Conservation (phyloP, 2,113 vertebrate species). For the Mystacornis crossleyi region DNA sequence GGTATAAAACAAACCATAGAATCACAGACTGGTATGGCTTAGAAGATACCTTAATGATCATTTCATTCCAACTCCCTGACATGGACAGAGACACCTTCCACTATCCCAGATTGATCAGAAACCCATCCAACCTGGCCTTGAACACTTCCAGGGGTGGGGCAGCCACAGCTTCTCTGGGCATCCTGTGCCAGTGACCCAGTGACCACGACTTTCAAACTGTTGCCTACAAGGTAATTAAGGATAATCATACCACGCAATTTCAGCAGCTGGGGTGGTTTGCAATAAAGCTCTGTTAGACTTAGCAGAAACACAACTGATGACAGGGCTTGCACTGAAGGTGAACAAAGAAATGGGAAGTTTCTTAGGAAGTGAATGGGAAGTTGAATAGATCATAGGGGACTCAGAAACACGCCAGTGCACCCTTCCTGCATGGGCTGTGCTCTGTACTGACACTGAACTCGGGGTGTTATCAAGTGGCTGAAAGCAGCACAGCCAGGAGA, state of each 20-base stretch:
- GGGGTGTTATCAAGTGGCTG: neutral
- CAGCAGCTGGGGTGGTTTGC: neutral
- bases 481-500: neutral
- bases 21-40: neutral
- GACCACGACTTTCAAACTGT: neutral
- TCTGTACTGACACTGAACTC: neutral
- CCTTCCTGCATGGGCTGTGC: neutral
- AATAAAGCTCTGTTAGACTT: neutral
- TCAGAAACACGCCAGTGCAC: neutral
- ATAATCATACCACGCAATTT: neutral
- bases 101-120: rapidly evolving
- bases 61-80: rapidly evolving
- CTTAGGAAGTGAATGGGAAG: neutral
- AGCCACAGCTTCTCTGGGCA: neutral
- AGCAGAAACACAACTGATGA: neutral
- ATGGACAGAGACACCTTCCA: neutral
- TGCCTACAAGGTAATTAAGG: neutral
- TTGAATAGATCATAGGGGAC: neutral
- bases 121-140: neutral
- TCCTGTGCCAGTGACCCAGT: neutral
- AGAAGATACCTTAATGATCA: neutral
- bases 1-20: rapidly evolving
- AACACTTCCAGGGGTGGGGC: neutral
- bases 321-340: neutral
- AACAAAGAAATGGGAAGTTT: neutral